Conservation (phyloP, 1,140 invertebrate genomes). For the Periplaneta americana region DNA sequence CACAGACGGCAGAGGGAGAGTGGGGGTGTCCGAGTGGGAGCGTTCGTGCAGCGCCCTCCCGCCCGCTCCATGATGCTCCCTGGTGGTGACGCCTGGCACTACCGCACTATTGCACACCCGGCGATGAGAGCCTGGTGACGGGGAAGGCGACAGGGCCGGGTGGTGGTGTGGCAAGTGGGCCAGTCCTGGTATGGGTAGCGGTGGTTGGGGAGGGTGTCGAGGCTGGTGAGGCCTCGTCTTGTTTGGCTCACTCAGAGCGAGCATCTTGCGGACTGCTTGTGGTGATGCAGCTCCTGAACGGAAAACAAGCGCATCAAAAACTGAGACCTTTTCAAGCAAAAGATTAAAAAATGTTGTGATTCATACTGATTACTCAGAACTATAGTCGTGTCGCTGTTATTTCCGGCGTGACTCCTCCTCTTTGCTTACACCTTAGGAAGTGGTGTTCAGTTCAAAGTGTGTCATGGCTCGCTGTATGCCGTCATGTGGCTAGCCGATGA, state of each 20-base stretch:
- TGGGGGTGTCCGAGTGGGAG: conserved; percentile 85
- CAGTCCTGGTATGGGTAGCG: conserved; percentile 42
- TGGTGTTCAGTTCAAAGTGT: no score
- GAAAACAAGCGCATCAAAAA: no score
- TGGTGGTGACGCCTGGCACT: not conserved
- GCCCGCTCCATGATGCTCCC: conserved; percentile 23
- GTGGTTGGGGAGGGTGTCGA: conserved; percentile 47
- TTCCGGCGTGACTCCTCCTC: no score
- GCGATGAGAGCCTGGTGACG: conserved; percentile 36
- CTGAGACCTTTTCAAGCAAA: no score
- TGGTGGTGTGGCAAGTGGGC: conserved; percentile 35
- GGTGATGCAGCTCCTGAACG: conserved; percentile 88
- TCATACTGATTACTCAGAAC: no score
- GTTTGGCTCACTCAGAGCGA: conserved; percentile 78
- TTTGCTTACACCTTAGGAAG: no score
- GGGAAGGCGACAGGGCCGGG: conserved; percentile 43
- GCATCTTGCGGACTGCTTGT: conserved; percentile 88
- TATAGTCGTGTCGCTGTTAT: no score
- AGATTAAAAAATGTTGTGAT: no score
- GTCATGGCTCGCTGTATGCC: no score
- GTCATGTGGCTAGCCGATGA: no score
- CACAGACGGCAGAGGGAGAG: conserved; percentile 70
- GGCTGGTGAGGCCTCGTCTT: conserved; percentile 86
- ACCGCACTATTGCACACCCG: conserved; percentile 27
- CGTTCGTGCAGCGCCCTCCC: conserved; percentile 69